Conservation (phyloP, 2,113 vertebrate genomes). For the Gasterosteus aculeatus region DNA sequence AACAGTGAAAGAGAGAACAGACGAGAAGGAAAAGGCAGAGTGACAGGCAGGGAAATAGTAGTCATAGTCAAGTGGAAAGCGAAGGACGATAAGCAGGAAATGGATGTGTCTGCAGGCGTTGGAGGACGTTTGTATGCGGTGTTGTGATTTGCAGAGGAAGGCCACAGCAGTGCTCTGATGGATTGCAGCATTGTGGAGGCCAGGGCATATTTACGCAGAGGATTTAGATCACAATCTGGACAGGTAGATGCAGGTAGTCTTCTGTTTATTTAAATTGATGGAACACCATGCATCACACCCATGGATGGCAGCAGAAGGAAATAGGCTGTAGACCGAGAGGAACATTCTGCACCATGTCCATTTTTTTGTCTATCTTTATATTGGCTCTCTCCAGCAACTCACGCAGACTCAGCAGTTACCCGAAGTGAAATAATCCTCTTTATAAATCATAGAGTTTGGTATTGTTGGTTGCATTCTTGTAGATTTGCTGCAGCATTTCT, state of each 20-base stretch:
- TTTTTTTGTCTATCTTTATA: neutral
- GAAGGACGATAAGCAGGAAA: conserved; percentile 15
- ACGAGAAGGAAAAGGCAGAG: neutral
- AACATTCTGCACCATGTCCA: neutral
- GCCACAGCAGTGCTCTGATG: conserved; percentile 41
- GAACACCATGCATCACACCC: conserved; percentile 15
- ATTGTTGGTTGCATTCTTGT: conserved; percentile 29
- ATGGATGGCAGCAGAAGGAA: neutral
- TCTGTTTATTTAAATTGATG: conserved; percentile 32
- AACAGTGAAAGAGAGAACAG: neutral
- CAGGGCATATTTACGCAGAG: conserved; percentile 35
- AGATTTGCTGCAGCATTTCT: conserved; percentile 27
- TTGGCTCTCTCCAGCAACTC: neutral
- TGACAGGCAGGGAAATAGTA: neutral
- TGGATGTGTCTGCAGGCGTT: conserved; percentile 30
- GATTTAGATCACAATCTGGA: conserved; percentile 38
- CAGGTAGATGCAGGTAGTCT: conserved; percentile 16
- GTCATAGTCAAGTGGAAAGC: conserved; percentile 11
- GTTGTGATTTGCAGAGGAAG: conserved; percentile 57
- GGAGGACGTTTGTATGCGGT: conserved; percentile 36
- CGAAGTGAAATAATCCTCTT: neutral
- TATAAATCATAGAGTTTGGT: conserved; percentile 25
- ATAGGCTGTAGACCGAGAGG: conserved; percentile 5
- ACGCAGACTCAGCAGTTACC: conserved; percentile 6
- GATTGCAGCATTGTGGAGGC: conserved; percentile 51